Evolutionary conservation across 1,140 invertebrate species (phyloP), one percentile per base, ranked within the genome.

Genomic region (Littorina saxatilis): DNA sequence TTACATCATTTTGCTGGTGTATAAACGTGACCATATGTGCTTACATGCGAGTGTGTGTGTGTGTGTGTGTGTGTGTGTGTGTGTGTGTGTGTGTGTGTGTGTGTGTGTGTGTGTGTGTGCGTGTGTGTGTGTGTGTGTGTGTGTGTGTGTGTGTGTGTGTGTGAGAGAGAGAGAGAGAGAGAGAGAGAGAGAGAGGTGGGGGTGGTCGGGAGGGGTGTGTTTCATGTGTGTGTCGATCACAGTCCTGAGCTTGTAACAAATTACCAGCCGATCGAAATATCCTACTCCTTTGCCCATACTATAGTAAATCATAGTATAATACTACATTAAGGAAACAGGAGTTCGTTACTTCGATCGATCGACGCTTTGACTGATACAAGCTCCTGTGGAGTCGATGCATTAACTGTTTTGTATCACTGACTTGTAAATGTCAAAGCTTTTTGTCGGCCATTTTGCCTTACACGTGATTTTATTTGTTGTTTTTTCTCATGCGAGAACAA

Each of bases 141-240:
- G 17, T 35, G 66, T 37, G 66, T 70, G 66, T 37, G 66, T 70
- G 66, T 37, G 66, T 66, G 61, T 27, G 61, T 66, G 61, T 27
- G 61, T 66, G 61, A 15, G 61, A 13, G 61, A 15, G 32, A 9
- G 61, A 15, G 32, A 15, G 11, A 15, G 32, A 35, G 37, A 35
- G 68, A n/a, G n/a, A n/a, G n/a, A n/a, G n/a, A n/a, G n/a, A n/a
- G n/a, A n/a, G n/a, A n/a, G n/a, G n/a, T n/a, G n/a, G n/a, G n/a
- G n/a, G n/a, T n/a, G n/a, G n/a, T n/a, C n/a, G n/a, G n/a, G n/a
- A n/a, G n/a, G n/a, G n/a, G n/a, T n/a, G n/a, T n/a, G n/a, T n/a
- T n/a, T n/a, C n/a, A n/a, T n/a, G 11, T 63, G 17, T 17, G 5
- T 63, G 58, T n/a, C 17, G 5, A n/a, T 63, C 58, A 63, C 27